These are phyloP conservation scores for Poeciliopsis infans DNA, from an alignment of 2,797 vertebrate species.

Conservation along the genomic window DNA sequence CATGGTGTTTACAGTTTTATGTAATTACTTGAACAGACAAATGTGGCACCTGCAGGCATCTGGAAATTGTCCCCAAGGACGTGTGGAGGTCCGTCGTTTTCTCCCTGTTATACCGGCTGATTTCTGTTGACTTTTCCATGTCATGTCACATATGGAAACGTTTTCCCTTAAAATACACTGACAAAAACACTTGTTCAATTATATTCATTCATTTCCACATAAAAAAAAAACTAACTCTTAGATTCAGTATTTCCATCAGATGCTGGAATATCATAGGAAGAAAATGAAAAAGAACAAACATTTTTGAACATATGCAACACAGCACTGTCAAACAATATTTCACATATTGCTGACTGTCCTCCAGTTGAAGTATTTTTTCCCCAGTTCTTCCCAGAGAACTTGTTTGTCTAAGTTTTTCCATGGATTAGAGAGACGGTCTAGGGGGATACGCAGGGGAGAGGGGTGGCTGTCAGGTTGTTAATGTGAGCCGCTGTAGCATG, in stretches of 20 bases:
- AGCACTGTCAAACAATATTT: background rate
- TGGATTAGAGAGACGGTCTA: constrained; percentile 38
- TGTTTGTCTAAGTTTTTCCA: constrained; percentile 28
- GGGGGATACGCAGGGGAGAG: background rate
- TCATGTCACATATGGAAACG: background rate
- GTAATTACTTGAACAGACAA: background rate
- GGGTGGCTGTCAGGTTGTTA: constrained; percentile 19
- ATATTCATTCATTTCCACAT: background rate
- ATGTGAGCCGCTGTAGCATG: constrained; percentile 56
- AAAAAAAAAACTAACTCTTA: background rate
- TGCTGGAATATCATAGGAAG: background rate
- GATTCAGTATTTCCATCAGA: background rate
- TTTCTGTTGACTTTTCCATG: background rate
- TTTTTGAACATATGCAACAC: background rate
- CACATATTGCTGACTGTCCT: background rate
- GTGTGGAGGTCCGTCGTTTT: background rate
- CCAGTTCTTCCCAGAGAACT: constrained; percentile 30
- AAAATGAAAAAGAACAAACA: background rate
- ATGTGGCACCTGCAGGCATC: background rate
- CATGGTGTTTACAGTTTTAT: background rate
- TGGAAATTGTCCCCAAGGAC: background rate
- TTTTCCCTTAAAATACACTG: background rate
- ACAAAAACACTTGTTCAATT: background rate
- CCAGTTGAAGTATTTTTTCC: constrained; percentile 19
- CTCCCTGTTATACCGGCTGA: background rate